Conservation (phyloP, 2,888 invertebrate species). For the Polydrusus pterygomalis region DNA sequence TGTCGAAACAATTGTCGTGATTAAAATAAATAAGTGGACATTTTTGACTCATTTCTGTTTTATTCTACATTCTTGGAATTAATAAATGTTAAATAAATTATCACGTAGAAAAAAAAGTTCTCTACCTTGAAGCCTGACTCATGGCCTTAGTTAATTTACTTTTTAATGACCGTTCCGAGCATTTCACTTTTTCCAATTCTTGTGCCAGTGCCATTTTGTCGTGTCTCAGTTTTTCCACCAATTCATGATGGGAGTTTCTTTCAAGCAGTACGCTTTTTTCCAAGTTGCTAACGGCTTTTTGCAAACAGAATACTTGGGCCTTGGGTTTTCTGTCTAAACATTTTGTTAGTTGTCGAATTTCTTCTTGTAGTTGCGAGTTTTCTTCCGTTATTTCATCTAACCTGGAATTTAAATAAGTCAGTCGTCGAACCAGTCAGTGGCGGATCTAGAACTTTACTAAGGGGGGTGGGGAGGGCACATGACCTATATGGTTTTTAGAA, state of each 20-base stretch:
- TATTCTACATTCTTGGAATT: too few relatives aligned
- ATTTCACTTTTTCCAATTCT: slow-evolving; percentile 66
- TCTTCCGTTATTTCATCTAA: slow-evolving; percentile 67
- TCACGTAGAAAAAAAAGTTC: too few relatives aligned
- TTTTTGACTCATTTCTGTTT: too few relatives aligned
- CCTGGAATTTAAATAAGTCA: too few relatives aligned
- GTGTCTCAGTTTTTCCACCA: slow-evolving; percentile 70
- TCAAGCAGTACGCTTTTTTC: slow-evolving; percentile 71
- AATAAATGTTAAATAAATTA: too few relatives aligned
- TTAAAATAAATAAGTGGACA: too few relatives aligned
- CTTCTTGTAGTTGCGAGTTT: slow-evolving; percentile 65
- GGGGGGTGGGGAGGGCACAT: too few relatives aligned
- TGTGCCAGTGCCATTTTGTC: slow-evolving; percentile 68
- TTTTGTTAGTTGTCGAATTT: slow-evolving; percentile 62
- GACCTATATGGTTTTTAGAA: too few relatives aligned
- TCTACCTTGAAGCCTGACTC: slow-evolving; percentile 46
- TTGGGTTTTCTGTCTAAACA: slow-evolving; percentile 60
- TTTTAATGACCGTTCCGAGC: slow-evolving; percentile 62
- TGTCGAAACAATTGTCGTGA: too few relatives aligned
- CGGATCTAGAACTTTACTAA: too few relatives aligned
- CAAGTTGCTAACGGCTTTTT: slow-evolving; percentile 69
- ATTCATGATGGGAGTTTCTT: slow-evolving; percentile 69
- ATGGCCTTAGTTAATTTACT: slow-evolving; percentile 48
- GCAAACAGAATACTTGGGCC: slow-evolving; percentile 62
- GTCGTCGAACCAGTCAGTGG: too few relatives aligned